Base-by-base conservation (phyloP, 2,888 invertebrate genomes). In the Synanthedon vespiformis region DNA sequence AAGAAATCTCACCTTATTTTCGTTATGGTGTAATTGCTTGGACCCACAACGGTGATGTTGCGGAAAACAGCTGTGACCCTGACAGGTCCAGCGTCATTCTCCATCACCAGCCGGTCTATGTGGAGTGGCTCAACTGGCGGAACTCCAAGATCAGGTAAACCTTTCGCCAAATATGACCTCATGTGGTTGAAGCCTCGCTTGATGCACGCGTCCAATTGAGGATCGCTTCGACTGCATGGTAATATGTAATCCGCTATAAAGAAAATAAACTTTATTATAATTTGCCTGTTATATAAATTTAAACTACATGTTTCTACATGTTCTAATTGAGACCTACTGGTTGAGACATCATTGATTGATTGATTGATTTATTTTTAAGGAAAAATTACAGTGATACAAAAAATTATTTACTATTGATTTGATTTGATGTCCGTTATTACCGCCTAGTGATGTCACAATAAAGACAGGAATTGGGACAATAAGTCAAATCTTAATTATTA, bases 31-130 rank as follows among this genome's bases (percentile, higher is more conserved):
- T 92, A 93, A 71, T 94, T 93, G 64, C 93, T 92, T 13, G 93
- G 92, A 41, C 94, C 94, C n/a, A 89, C 76, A 0, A 92, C 92
- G 0, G 93, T 92, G 62, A 94, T 92, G 67, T 94, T 93, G 54
- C 85, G 90, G 77, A 94, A 94, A 0, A 91, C 80, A 0, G 94
- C 94, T 10, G 91, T 89, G 13, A 94, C 91, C 55, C 92, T 86
- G 13, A 94, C 92, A 0, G 94, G 90, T 0, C 94, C 94, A 10
- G 92, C 92, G 0, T 92, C 91, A 70, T 95, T 94, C 71, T 93
- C 93, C 90, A 94, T 94, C 49, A 91, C 89, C 58, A 95, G 84
- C 55, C 90, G 89, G 49, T 92, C 91, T 54, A 94, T 92, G 54
- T 83, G 77, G 59, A 94, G 77, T 0, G 94, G 94, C 64, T 94